Conservation (phyloP, 2,797 vertebrate genomes). For the Neosilurus hyrtlii region DNA sequence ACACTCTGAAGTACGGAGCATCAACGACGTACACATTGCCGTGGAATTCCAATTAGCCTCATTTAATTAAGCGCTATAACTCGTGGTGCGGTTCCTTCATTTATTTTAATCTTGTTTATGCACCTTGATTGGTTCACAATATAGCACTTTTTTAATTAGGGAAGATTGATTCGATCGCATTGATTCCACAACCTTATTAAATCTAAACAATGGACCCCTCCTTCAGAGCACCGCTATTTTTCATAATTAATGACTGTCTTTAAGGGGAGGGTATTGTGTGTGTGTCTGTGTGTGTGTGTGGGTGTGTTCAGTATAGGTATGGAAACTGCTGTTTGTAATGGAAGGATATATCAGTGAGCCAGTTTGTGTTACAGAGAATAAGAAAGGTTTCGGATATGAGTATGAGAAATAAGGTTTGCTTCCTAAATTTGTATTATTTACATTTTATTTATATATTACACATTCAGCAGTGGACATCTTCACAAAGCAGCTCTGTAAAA, state of each 20-base stretch:
- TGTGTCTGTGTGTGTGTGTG: constrained; percentile 45
- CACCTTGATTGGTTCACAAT: constrained; percentile 74
- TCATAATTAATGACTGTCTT: constrained; percentile 68
- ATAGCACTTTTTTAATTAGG: constrained; percentile 74
- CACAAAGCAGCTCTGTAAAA: too few relatives aligned
- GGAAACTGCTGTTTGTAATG: neutral
- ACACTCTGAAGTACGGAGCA: constrained; percentile 8
- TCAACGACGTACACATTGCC: constrained; percentile 61
- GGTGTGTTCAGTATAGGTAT: constrained; percentile 8
- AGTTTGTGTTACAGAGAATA: neutral
- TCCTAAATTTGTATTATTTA: too few relatives aligned
- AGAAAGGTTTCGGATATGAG: neutral
- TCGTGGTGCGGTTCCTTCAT: constrained; percentile 67
- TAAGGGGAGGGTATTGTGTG: neutral
- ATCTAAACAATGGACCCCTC: constrained; percentile 51
- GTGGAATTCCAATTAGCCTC: constrained; percentile 72
- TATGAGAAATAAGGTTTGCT: too few relatives aligned
- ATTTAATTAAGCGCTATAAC: constrained; percentile 70
- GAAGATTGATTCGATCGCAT: constrained; percentile 74
- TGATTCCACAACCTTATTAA: constrained; percentile 74
- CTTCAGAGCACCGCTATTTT: constrained; percentile 63
- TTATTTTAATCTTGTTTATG: constrained; percentile 77
- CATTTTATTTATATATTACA: too few relatives aligned
- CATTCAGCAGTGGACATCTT: too few relatives aligned
- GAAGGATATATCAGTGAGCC: neutral